Percentiles rank a stretch among this genome's conserved stretches.
phyloP scores from a whole-genome alignment of 2,113 vertebrate genomes.

The Protobothrops mucrosquamatus region DNA sequence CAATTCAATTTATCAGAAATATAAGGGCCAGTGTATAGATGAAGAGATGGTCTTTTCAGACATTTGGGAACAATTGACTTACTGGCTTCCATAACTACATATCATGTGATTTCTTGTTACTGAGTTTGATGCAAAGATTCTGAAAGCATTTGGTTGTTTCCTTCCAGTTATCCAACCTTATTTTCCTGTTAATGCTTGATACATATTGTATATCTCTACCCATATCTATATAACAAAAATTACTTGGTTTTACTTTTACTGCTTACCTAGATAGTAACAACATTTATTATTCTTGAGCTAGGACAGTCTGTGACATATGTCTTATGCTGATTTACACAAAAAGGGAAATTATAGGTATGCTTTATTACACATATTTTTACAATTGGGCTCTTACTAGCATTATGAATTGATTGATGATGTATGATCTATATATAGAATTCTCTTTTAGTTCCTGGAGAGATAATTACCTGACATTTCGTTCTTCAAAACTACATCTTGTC shows the following conservation, averaged over 20 bases:
- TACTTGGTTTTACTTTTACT: not conserved
- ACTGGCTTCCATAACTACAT: not conserved
- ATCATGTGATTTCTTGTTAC: not conserved
- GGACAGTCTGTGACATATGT: not conserved
- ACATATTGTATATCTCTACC: not conserved
- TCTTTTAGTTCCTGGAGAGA: conserved; percentile 20
- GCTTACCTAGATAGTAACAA: not conserved
- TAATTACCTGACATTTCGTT: conserved; percentile 23
- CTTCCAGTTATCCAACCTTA: not conserved
- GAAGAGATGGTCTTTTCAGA: not conserved
- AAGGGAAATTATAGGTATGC: conserved; percentile 13
- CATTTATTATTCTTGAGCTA: not conserved
- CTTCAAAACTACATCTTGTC: conserved; percentile 27
- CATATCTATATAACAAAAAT: not conserved
- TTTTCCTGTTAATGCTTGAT: not conserved
- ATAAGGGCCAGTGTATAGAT: not conserved
- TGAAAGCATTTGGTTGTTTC: not conserved
- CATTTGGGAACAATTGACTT: not conserved
- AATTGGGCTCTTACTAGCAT: conserved; percentile 1
- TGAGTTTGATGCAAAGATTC: not conserved
- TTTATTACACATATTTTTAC: conserved; percentile 20
- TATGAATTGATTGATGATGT: conserved; percentile 32
- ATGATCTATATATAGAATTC: conserved; percentile 26
- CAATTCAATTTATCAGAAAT: not conserved
- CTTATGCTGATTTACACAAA: conserved; percentile 19